phyloP scores from a whole-genome alignment of 2,113 vertebrate species.

The Rhizomys pruinosus region DNA sequence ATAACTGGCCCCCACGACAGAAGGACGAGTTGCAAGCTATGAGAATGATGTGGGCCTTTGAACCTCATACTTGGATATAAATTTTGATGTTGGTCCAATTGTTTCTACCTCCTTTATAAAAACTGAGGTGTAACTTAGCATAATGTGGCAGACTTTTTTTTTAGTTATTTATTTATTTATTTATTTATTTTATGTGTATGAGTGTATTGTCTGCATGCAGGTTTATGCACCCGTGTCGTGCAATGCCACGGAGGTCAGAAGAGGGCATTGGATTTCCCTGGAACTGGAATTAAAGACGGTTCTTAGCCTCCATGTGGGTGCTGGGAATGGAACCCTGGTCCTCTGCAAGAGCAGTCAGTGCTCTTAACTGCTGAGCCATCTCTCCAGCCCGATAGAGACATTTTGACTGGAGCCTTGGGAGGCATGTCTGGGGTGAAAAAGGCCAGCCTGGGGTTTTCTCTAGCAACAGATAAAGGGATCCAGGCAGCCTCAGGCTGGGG shows the following conservation, averaged over 20 bases:
- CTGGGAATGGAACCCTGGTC: no score
- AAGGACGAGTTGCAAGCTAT: slow-evolving; percentile 65
- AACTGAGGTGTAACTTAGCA: not conserved
- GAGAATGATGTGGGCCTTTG: slow-evolving; percentile 48
- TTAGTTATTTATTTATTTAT: no score
- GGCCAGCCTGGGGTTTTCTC: not conserved
- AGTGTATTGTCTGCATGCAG: no score
- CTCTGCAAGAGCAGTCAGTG: no score
- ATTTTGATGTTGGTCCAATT: slow-evolving; percentile 10
- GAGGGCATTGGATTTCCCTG: no score
- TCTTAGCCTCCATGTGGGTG: no score
- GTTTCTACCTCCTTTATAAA: not conserved
- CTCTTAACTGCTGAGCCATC: no score
- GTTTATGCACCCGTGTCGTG: no score
- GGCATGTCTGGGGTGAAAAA: not conserved
- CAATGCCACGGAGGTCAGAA: no score
- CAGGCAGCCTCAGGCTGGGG: not conserved
- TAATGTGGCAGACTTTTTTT: not conserved
- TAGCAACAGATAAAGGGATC: not conserved
- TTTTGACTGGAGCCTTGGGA: not conserved
- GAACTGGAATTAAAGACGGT: no score
- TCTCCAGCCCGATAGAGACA: no score
- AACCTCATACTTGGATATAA: slow-evolving; percentile 1
- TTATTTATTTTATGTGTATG: no score
- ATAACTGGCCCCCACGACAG: slow-evolving; percentile 71